Base-by-base conservation (phyloP, 1,140 invertebrate species). In the Holotrichia oblita region DNA sequence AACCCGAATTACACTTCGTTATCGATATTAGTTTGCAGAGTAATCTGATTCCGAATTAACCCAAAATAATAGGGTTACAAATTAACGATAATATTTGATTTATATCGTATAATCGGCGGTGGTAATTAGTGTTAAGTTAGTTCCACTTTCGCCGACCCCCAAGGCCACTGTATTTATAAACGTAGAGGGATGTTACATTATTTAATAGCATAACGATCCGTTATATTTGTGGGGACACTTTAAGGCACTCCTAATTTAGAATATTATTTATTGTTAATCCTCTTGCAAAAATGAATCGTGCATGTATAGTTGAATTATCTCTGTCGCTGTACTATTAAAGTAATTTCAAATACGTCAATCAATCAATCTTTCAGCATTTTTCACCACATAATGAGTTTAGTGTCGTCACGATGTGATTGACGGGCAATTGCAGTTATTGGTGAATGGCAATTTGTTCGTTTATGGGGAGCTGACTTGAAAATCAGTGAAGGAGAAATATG, bases 1-100 rank as follows among this genome's bases (percentile, higher is more conserved):
- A 74, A 74, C 73, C 73, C 34, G 73, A 41, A 74, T 74, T 74
- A 74, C 73, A 20, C 14, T 22, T 34, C 73, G 41, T 41, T 74
- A 74, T 74, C 73, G 73, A 74, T 74, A 40, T 74, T 40, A 40
- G 73, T 74, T 74, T 42, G 22, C 73, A 74, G n/a, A 9, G 17
- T 12, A 74, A 74, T 74, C 73, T 74, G 73, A 74, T 74, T 74
- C 20, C 73, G 40, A 74, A 74, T 74, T 74, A 74, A 74, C 73
- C 73, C 73, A 74, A 74, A 74, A 74, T 74, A 74, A 74, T 74
- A 44, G 73, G 73, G 73, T 74, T 17, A 74, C 73, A 74, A 74
- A 74, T 74, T 74, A 74, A 40, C 27, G 73, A 74, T 74, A 74
- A 42, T 74, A 74, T 42, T 74, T 74, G 73, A 74, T 74, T 74